A percentile compares a stretch with the other conserved stretches of the same genome.
Conservation (phyloP, 2,888 invertebrate species). For the Hemaris fuciformis region DNA sequence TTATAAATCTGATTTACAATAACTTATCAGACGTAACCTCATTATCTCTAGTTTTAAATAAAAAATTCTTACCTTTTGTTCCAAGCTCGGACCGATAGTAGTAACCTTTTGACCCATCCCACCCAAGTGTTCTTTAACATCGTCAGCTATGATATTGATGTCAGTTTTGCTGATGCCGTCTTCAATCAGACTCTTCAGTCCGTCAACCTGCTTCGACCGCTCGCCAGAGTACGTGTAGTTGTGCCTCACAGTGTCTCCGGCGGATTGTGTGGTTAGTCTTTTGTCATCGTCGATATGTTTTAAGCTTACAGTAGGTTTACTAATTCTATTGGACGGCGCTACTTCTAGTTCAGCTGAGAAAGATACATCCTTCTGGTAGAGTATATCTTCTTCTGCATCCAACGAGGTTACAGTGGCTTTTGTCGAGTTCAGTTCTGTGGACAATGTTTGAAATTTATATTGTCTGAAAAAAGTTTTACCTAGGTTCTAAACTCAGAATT, state of each 20-base stretch:
- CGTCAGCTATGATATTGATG: conserved; percentile 69
- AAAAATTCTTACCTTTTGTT: conserved; percentile 79
- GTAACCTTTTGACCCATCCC: conserved; percentile 62
- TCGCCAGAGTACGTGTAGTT: conserved; percentile 66
- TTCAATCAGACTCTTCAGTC: conserved; percentile 67
- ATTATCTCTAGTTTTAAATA: background rate
- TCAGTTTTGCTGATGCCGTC: conserved; percentile 72
- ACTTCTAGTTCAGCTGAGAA: conserved; percentile 88
- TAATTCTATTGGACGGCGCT: conserved; percentile 76
- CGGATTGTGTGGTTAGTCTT: conserved; percentile 49
- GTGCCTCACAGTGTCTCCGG: conserved; percentile 44
- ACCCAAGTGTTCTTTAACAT: conserved; percentile 37
- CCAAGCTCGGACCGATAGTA: conserved; percentile 84
- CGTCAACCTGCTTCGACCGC: conserved; percentile 65
- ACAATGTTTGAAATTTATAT: background rate
- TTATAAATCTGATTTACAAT: too few species aligned
- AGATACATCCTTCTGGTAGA: conserved; percentile 89
- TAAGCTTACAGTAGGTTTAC: conserved; percentile 59
- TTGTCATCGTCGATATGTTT: conserved; percentile 55
- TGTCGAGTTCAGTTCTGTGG: conserved; percentile 88
- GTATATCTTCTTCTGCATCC: conserved; percentile 84
- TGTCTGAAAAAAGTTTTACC: background rate
- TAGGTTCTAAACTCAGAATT: too few species aligned
- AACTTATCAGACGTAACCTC: too few species aligned
- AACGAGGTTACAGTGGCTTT: conserved; percentile 77